A percentile compares a stretch with the other conserved stretches of the same genome.
Evolutionary conservation across 2,888 invertebrate species (phyloP).

Genomic region (Margaritifera margaritifera): DNA sequence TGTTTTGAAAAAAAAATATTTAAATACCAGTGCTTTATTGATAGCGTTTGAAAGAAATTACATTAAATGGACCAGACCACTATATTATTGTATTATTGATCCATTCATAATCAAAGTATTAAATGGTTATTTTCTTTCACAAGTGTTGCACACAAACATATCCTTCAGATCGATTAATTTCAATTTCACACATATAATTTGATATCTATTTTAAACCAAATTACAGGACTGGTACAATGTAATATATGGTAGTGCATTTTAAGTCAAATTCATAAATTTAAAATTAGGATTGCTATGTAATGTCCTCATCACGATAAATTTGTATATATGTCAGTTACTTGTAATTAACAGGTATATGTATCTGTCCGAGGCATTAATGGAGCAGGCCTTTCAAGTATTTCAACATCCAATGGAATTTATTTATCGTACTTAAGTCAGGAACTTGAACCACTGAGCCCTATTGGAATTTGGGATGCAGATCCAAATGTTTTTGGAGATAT

Average conservation of each 20-base stretch:
- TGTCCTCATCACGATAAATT: no score
- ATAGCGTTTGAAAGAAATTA: neutral
- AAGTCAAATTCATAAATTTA: no score
- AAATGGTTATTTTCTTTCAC: no score
- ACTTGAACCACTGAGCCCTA: slow-evolving; percentile 19
- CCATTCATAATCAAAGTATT: no score
- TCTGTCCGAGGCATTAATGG: slow-evolving; percentile 42
- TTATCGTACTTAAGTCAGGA: slow-evolving; percentile 43
- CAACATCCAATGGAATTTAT: slow-evolving; percentile 45
- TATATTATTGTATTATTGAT: neutral
- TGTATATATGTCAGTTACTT: no score
- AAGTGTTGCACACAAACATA: no score
- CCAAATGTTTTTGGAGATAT: slow-evolving; percentile 7
- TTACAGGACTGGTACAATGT: no score
- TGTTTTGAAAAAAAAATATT: neutral
- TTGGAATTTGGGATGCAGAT: slow-evolving; percentile 37
- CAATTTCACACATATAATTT: no score
- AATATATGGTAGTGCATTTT: no score
- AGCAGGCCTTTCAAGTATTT: slow-evolving; percentile 35
- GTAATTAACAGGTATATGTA: slow-evolving; percentile 33
- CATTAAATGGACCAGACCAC: neutral
- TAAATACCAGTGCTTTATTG: neutral
- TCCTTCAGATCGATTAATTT: no score
- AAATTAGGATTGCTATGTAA: no score
- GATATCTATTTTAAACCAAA: no score